Evolutionary conservation across 35 echinoderm and acorn worm genomes (phyloP).

Genomic region (Lytechinus variegatus): DNA sequence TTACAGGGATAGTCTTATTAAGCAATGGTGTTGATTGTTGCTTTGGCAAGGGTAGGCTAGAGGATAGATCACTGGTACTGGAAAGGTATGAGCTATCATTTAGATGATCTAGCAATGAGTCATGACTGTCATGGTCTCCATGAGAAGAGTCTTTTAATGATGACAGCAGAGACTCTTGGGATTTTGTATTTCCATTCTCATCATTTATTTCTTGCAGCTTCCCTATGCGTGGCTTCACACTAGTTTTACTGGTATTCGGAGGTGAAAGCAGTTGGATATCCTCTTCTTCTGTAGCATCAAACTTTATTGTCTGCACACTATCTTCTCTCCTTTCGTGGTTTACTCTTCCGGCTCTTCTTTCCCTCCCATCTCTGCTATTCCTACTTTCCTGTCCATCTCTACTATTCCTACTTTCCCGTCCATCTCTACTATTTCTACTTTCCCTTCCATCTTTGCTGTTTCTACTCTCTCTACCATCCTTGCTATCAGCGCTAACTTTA

Average conservation of each 20-base stretch:
- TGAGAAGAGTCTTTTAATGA: constrained; percentile 8
- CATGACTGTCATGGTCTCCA: neutral
- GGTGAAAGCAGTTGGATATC: neutral
- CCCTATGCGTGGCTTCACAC: neutral
- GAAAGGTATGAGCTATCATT: constrained; percentile 20
- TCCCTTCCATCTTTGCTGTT: neutral
- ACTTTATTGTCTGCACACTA: neutral
- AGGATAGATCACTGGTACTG: constrained; percentile 31
- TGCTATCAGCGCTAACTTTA: neutral
- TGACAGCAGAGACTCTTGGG: constrained; percentile 26
- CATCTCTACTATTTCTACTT: neutral
- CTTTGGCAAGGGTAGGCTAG: constrained; percentile 15
- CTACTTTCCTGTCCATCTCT: neutral
- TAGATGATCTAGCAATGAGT: neutral
- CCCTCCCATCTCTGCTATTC: neutral
- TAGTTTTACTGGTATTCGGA: neutral
- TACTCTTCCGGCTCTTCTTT: neutral
- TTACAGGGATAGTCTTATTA: constrained; percentile 15
- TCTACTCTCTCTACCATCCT: neutral
- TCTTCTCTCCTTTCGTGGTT: neutral
- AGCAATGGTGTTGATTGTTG: constrained; percentile 31
- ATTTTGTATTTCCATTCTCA: neutral
- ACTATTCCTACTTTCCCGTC: neutral
- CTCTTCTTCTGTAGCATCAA: neutral
- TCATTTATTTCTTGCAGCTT: neutral